Conservation (phyloP, 2,797 vertebrate species). For the Hippoglossus hippoglossus region DNA sequence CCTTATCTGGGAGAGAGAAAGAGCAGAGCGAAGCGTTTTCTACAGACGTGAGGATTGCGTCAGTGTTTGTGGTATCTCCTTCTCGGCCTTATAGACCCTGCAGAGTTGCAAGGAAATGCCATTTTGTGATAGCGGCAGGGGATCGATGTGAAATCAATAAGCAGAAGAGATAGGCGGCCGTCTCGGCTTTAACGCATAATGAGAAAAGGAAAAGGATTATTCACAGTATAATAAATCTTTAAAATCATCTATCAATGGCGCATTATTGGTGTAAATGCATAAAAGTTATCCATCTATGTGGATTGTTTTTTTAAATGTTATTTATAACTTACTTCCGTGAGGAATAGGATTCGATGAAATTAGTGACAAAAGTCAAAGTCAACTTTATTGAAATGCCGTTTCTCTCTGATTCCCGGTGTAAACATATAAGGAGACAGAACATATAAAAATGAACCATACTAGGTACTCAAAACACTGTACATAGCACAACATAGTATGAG, state of each 20-base stretch:
- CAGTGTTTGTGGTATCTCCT: conserved; percentile 42
- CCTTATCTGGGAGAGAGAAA: conserved; percentile 62
- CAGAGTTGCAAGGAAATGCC: conserved; percentile 36
- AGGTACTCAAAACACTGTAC: no score
- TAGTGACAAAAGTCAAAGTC: conserved; percentile 5
- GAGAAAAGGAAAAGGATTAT: conserved; percentile 1
- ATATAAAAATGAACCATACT: no score
- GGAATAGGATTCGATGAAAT: not conserved
- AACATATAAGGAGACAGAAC: no score
- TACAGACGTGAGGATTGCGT: conserved; percentile 33
- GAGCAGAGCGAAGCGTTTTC: conserved; percentile 45
- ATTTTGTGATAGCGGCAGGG: conserved; percentile 44
- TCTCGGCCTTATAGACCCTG: not conserved
- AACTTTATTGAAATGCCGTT: no score
- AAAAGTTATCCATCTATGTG: no score
- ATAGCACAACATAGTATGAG: no score
- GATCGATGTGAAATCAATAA: conserved; percentile 59
- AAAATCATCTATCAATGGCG: not conserved
- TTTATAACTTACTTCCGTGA: conserved; percentile 3
- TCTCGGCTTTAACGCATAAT: conserved; percentile 1
- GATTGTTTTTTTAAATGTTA: not conserved
- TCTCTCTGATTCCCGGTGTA: no score
- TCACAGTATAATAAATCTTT: not conserved
- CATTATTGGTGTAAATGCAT: conserved; percentile 5
- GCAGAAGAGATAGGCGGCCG: conserved; percentile 31